Conservation (phyloP, 1,140 invertebrate genomes). For the Heliothis virescens region DNA sequence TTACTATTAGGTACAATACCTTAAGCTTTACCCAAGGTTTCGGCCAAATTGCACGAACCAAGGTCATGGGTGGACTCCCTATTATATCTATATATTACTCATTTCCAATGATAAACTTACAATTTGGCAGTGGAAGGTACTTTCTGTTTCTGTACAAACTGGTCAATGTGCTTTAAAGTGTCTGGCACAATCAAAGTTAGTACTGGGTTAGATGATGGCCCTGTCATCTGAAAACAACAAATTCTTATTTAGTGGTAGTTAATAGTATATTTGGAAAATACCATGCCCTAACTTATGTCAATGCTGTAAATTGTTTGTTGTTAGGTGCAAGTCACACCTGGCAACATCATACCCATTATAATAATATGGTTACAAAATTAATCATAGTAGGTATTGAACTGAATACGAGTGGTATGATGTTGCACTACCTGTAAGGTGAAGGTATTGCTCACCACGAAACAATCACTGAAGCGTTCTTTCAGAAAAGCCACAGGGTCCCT, state of each 20-base stretch:
- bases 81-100: too few species aligned
- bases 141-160: constrained; percentile 77
- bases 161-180: constrained; percentile 75
- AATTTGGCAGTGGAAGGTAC: constrained; percentile 56
- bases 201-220: constrained; percentile 63
- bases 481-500: constrained; percentile 71
- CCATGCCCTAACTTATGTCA: too few species aligned
- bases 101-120: constrained; percentile 60
- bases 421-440: background rate
- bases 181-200: constrained; percentile 77
- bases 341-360: background rate
- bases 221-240: constrained; percentile 66
- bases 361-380: background rate
- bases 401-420: background rate
- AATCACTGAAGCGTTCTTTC: constrained; percentile 73
- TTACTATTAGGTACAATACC: too few species aligned
- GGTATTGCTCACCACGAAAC: constrained; percentile 72
- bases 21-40: too few species aligned
- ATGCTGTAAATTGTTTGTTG: too few species aligned
- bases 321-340: too few species aligned
- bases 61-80: too few species aligned
- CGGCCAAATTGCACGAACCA: too few species aligned
- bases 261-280: too few species aligned
- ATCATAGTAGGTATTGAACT: background rate
- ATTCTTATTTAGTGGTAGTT: too few species aligned